Evolutionary conservation across 2,113 vertebrate genomes (phyloP), one percentile per base, ranked within the genome.

Genomic region (human (Homo sapiens)): DNA sequence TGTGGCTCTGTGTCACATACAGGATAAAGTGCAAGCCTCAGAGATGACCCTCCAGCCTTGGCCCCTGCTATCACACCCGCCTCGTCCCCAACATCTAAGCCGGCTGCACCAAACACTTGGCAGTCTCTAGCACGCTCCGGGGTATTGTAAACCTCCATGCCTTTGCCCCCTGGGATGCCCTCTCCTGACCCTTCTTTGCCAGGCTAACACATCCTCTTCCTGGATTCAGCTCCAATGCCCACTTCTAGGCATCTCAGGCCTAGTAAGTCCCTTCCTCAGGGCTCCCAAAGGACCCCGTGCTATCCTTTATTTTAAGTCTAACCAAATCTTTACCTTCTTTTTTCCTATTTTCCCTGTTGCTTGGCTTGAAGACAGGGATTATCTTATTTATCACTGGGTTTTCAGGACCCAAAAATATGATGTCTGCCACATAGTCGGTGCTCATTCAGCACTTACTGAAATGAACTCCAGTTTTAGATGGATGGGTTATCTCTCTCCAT

Each of bases 121-220:
- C 59, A 20, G 57, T 32, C 23, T 5, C 40, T 18, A 0, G 4
- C 23, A 13, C 1, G 20, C 35, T 12, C 70, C 2, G 0, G 1
- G 2, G 6, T 25, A 2, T 30, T 75, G 35, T 5, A 0, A 22
- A 16, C 43, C 87, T 5, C 43, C n/a, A 20, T 30, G 64, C 32
- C 66, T 57, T 20, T 57, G 32, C 35, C 43, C 6, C 14, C 0
- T 6, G 20, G 32, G 2, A 27, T 6, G 18, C 59, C 14, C 14
- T 35, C 25, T 66, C 45, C 87, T 23, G 22, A 8, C 13, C 30
- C 5, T 1, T 2, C 59, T 48, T 90, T 55, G 57, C 57, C 32
- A 14, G 27, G 75, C 79, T 45, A 1, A 38, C 23, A 9, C 13
- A 9, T 1, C 3, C 6, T 61, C 40, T 87, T 38, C 6, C 55